Evolutionary conservation across 1,140 invertebrate species (phyloP).

Genomic region (Aphidius ervi): DNA sequence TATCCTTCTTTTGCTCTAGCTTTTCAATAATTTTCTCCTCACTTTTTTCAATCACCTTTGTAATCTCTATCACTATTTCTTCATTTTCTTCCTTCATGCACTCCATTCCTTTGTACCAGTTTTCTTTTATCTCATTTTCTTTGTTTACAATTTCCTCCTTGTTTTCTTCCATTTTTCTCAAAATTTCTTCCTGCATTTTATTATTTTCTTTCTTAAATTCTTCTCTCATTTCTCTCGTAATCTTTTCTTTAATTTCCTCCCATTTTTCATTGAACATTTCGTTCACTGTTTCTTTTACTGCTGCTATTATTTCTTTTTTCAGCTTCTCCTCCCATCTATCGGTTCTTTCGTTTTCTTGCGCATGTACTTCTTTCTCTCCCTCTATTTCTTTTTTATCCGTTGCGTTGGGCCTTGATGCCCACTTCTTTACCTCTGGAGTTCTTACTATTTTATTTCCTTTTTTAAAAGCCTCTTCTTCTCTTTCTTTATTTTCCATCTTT

Average conservation of each 20-base stretch:
- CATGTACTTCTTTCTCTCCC: too few species aligned
- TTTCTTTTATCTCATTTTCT: too few species aligned
- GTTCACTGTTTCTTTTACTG: slow-evolving; percentile 20
- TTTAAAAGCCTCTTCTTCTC: too few species aligned
- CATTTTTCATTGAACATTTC: not conserved
- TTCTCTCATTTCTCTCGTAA: not conserved
- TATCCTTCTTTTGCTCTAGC: too few species aligned
- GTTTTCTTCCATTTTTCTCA: not conserved
- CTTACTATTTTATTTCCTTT: too few species aligned
- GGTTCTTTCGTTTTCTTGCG: not conserved
- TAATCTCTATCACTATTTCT: not conserved
- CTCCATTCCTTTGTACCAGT: not conserved
- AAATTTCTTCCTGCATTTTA: too few species aligned
- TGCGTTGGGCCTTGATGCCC: too few species aligned
- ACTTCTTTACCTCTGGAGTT: too few species aligned
- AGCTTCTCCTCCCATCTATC: not conserved
- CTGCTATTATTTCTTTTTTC: slow-evolving; percentile 21
- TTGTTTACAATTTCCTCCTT: not conserved
- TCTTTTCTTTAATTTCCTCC: slow-evolving; percentile 2
- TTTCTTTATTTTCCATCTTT: slow-evolving; percentile 6
- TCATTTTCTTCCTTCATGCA: not conserved
- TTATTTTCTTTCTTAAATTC: too few species aligned
- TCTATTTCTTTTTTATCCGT: too few species aligned
- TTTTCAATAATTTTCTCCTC: too few species aligned
- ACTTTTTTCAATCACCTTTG: too few species aligned